Base-by-base conservation (phyloP, 2,888 invertebrate genomes). In the Pachliopta kotzebuea region DNA sequence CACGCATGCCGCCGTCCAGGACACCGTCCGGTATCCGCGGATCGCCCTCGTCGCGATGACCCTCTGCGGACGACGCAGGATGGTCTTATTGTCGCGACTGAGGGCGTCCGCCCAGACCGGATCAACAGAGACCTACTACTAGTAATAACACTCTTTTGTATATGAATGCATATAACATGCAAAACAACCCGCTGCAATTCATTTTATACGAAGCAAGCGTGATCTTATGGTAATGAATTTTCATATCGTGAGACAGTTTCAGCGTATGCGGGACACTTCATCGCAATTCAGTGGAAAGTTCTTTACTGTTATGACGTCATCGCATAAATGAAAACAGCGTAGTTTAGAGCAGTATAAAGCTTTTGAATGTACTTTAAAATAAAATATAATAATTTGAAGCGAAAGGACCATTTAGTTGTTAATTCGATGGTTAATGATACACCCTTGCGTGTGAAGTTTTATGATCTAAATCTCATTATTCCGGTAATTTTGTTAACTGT, bases 211-310 rank as follows among this genome's bases (percentile, higher is more conserved):
- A 56, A 49, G 49, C 26, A 17, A 58, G 21, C 49, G 55, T n/a
- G 60, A 42, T 24, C 54, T 60, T 45, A 61, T 17, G 29, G 26
- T 55, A 42, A 61, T 54, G 55, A 61, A 26, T 61, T 61, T 24
- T 55, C 14, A 24, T 26, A 23, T 45, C 26, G 54, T 45, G 55
- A 21, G 29, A 55, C 60, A 55, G 55, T 61, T 61, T 58, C 42
- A 59, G 50, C 50, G 49, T 52, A 52, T 50, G 23, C 50, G 21
- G 11, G 50, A 29, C 55, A 49, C 45, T 62, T 56, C 50, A 50
- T 62, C 23, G 31, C 56, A 50, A 23, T 50, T 24, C 23, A 23
- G 11, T 7, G 49, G 56, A 49, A 56, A 62, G 11, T 56, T 56
- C 49, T 56, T 56, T 56, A 24, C 23, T 24, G 29, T 31, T 29